These are phyloP conservation scores for Lagopus leucura DNA, from an alignment of 2,113 vertebrate species.

Conservation along the genomic window DNA sequence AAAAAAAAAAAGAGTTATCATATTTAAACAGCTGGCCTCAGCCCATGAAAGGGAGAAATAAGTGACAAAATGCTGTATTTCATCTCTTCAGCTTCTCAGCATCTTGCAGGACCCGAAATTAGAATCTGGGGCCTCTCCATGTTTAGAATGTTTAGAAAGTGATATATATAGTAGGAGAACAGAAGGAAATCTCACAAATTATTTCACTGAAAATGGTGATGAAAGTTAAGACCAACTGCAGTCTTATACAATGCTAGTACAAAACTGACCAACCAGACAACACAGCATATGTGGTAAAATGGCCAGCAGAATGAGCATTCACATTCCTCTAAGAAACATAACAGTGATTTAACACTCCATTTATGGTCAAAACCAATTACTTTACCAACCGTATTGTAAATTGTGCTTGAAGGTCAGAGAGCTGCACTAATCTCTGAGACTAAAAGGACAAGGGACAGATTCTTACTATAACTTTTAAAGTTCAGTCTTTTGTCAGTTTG, in stretches of 20 bases:
- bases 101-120: neutral
- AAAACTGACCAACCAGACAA: neutral
- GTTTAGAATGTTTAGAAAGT: neutral
- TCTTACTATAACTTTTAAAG: neutral
- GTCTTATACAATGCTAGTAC: neutral
- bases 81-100: neutral
- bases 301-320: neutral
- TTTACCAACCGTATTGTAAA: neutral
- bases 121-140: neutral
- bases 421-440: neutral
- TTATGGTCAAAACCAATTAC: neutral
- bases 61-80: neutral
- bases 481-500: neutral
- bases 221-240: neutral
- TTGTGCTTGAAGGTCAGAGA: neutral
- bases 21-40: neutral
- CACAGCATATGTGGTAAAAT: neutral
- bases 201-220: neutral
- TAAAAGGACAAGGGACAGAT: neutral
- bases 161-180: neutral
- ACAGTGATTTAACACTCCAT: neutral
- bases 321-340: neutral
- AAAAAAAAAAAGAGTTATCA: neutral
- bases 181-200: neutral
- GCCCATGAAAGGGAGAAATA: neutral